A percentile compares a stretch with the other conserved stretches of the same genome.
Evolutionary conservation across 2,888 invertebrate species (phyloP).

Genomic region (Melinaea marsaeus): DNA sequence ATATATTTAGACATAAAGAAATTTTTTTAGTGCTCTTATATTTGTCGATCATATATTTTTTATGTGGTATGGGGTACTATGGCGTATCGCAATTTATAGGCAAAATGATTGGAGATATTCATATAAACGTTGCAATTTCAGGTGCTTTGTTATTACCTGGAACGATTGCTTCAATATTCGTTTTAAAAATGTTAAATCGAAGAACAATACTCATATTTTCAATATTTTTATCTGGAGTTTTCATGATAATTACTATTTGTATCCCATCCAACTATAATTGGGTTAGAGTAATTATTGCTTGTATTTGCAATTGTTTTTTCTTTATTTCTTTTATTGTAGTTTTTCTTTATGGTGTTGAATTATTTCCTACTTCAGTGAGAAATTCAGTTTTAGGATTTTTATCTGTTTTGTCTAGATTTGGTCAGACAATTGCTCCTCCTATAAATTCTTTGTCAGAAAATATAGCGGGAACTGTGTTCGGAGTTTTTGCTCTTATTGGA

Average conservation of each 20-base stretch:
- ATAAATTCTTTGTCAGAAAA: conserved; percentile 77
- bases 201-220: conserved; percentile 78
- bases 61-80: conserved; percentile 90
- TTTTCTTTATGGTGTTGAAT: conserved; percentile 89
- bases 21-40: conserved; percentile 80
- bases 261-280: conserved; percentile 50
- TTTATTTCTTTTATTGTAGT: conserved; percentile 88
- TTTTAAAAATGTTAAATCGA: conserved; percentile 79
- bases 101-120: conserved; percentile 85
- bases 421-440: conserved; percentile 88
- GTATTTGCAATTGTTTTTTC: conserved; percentile 85
- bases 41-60: conserved; percentile 84
- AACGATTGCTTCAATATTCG: conserved; percentile 75
- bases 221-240: conserved; percentile 58
- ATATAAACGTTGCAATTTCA: conserved; percentile 86
- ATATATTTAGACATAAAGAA: conserved; percentile 62
- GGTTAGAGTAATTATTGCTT: conserved; percentile 79
- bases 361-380: conserved; percentile 90
- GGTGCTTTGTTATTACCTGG: conserved; percentile 81
- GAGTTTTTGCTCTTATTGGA: conserved; percentile 80
- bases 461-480: conserved; percentile 76
- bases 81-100: conserved; percentile 89
- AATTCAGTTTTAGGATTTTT: conserved; percentile 89
- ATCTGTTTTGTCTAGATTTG: conserved; percentile 87
- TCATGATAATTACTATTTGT: conserved; percentile 49